Evolutionary conservation across 2,888 invertebrate genomes (phyloP).

Genomic region (Tortricodes alternella): DNA sequence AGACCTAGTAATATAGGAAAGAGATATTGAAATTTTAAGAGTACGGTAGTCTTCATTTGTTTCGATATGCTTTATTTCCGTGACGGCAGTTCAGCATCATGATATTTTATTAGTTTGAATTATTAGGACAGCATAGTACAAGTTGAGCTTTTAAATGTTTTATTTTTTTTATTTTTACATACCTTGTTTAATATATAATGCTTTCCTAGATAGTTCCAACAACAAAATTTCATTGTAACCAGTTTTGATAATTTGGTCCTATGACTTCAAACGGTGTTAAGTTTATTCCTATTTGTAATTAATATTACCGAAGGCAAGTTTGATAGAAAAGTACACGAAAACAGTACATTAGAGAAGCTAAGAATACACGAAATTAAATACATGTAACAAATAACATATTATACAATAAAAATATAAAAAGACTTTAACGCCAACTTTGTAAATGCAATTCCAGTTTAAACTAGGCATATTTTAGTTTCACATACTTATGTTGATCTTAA

Average conservation of each 20-base stretch:
- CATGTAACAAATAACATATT: slow-evolving; percentile 24
- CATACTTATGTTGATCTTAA: slow-evolving; percentile 36
- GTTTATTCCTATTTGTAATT: slow-evolving; percentile 57
- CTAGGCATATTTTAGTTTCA: slow-evolving; percentile 40
- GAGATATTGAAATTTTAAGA: slow-evolving; percentile 77
- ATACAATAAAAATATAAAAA: slow-evolving; percentile 37
- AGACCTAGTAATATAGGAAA: slow-evolving; percentile 80
- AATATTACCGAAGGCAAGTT: slow-evolving; percentile 69
- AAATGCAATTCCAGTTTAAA: slow-evolving; percentile 65
- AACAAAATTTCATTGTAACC: neutral
- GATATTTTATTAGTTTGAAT: slow-evolving; percentile 45
- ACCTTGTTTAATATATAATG: neutral
- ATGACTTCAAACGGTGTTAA: slow-evolving; percentile 28
- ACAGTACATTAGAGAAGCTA: slow-evolving; percentile 41
- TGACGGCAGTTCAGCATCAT: slow-evolving; percentile 70
- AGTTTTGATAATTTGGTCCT: slow-evolving; percentile 18
- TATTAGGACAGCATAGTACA: slow-evolving; percentile 1
- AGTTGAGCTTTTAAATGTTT: neutral
- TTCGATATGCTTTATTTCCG: slow-evolving; percentile 82
- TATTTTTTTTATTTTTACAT: neutral
- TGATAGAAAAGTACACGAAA: slow-evolving; percentile 60
- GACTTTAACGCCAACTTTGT: slow-evolving; percentile 36
- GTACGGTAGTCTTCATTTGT: slow-evolving; percentile 78
- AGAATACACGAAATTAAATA: slow-evolving; percentile 35
- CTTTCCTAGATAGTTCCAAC: slow-evolving; percentile 4